Percentiles rank a stretch among this genome's conserved stretches.
Evolutionary conservation across 2,797 vertebrate genomes (phyloP).

Genomic region (Chelon auratus): DNA sequence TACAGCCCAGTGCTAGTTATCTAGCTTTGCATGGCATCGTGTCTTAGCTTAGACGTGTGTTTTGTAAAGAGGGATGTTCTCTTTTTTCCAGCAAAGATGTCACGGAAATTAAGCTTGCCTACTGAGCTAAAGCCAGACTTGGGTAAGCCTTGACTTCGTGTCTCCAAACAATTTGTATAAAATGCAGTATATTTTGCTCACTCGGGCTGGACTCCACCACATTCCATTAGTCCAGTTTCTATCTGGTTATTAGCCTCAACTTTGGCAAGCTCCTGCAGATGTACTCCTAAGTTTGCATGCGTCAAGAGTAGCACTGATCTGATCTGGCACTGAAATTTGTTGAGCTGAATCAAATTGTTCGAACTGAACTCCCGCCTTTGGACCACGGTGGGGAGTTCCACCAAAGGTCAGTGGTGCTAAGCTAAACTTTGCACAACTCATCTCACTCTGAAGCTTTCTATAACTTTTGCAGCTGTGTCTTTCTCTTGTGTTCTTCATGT

Average conservation of each 20-base stretch:
- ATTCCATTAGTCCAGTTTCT: constrained; percentile 66
- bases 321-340: constrained; percentile 34
- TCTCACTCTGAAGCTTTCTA: constrained; percentile 72
- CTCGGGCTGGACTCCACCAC: constrained; percentile 71
- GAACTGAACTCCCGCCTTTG: constrained; percentile 48
- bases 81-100: constrained; percentile 99
- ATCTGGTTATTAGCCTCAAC: constrained; percentile 70
- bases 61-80: constrained; percentile 92
- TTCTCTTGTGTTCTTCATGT: constrained; percentile 61
- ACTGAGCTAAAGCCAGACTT: constrained; percentile 99
- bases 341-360: constrained; percentile 33
- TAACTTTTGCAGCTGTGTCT: constrained; percentile 73
- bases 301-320: constrained; percentile 73
- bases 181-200: constrained; percentile 63
- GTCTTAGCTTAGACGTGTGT: constrained; percentile 82
- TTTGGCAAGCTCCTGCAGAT: constrained; percentile 69
- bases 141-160: constrained; percentile 93
- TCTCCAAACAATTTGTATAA: constrained; percentile 77
- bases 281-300: constrained; percentile 76
- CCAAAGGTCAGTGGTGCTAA: constrained; percentile 76
- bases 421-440: constrained; percentile 65
- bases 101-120: constrained; percentile 99
- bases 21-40: constrained; percentile 83
- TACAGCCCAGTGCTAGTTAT: constrained; percentile 54
- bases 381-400: constrained; percentile 50